phyloP scores from a whole-genome alignment of 2,113 vertebrate genomes.

The Riparia riparia region DNA sequence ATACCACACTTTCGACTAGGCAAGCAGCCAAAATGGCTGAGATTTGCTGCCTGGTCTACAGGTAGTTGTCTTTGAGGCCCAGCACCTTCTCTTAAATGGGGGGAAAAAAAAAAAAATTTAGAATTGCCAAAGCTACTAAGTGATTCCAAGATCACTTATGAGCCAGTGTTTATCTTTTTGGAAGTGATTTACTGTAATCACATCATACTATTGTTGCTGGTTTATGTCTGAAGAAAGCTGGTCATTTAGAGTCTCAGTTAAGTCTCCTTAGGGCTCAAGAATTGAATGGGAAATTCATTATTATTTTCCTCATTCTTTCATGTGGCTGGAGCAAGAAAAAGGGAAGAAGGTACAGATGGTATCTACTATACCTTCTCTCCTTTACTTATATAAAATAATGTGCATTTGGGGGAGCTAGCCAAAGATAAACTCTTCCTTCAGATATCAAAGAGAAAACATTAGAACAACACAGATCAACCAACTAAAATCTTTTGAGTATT shows the following conservation, averaged over 20 bases:
- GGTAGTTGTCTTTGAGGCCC: background rate
- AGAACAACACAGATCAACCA: background rate
- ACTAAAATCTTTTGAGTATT: background rate
- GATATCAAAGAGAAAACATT: background rate
- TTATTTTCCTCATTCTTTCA: background rate
- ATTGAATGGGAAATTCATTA: background rate
- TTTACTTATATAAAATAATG: background rate
- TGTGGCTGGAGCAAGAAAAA: background rate
- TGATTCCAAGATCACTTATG: background rate
- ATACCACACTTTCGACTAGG: conserved; percentile 1
- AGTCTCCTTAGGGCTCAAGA: background rate
- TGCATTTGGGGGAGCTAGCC: background rate
- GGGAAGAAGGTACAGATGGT: background rate
- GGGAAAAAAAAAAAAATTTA: background rate
- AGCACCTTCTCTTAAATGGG: background rate
- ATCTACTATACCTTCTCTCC: background rate
- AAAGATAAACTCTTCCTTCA: background rate
- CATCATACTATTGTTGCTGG: background rate
- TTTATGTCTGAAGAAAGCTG: background rate
- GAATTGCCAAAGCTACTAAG: background rate
- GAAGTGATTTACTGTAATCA: background rate
- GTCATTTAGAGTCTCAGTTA: background rate
- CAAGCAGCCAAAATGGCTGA: conserved; percentile 36
- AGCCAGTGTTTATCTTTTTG: background rate
- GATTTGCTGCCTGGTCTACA: background rate